Percentiles rank a stretch among this genome's conserved stretches.
These are phyloP conservation scores for Rhinopomastus cyanomelas DNA, from an alignment of 2,113 vertebrate species.

Conservation along the genomic window DNA sequence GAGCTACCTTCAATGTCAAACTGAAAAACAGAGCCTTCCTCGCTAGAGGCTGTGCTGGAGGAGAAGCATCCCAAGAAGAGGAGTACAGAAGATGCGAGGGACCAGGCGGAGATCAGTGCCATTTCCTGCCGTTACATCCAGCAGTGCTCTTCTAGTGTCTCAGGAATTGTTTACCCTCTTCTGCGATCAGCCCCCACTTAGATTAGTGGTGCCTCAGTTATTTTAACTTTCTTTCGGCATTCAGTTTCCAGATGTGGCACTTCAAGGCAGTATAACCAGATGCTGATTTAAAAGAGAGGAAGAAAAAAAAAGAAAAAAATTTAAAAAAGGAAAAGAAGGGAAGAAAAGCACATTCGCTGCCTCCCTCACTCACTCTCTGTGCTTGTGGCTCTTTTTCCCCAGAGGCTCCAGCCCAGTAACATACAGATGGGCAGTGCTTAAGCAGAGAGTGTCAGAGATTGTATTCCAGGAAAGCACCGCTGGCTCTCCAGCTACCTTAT, in stretches of 20 bases:
- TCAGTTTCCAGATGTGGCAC: conserved; percentile 74
- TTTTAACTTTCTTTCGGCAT: conserved; percentile 63
- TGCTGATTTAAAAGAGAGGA: neutral
- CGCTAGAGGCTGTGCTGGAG: conserved; percentile 55
- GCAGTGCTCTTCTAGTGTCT: conserved; percentile 45
- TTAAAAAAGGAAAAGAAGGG: neutral
- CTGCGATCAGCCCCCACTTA: conserved; percentile 51
- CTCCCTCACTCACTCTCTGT: conserved; percentile 51
- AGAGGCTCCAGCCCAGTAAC: conserved; percentile 68
- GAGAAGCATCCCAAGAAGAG: conserved; percentile 67
- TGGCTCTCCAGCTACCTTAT: conserved; percentile 67
- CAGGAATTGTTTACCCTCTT: conserved; percentile 50
- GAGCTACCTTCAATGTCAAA: conserved; percentile 80
- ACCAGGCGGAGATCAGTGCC: conserved; percentile 70
- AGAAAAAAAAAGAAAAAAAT: too few relatives aligned
- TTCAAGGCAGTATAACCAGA: conserved; percentile 55
- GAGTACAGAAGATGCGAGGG: conserved; percentile 59
- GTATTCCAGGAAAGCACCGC: conserved; percentile 58
- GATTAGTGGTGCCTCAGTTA: conserved; percentile 62
- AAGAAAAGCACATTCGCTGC: conserved; percentile 52
- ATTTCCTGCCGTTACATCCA: conserved; percentile 73
- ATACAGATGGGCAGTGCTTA: conserved; percentile 65
- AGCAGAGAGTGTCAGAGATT: conserved; percentile 65
- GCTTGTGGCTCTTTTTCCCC: conserved; percentile 65
- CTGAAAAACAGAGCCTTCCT: conserved; percentile 53